These are phyloP conservation scores for Dinomys branickii DNA, from an alignment of 2,113 vertebrate species.

Conservation along the genomic window DNA sequence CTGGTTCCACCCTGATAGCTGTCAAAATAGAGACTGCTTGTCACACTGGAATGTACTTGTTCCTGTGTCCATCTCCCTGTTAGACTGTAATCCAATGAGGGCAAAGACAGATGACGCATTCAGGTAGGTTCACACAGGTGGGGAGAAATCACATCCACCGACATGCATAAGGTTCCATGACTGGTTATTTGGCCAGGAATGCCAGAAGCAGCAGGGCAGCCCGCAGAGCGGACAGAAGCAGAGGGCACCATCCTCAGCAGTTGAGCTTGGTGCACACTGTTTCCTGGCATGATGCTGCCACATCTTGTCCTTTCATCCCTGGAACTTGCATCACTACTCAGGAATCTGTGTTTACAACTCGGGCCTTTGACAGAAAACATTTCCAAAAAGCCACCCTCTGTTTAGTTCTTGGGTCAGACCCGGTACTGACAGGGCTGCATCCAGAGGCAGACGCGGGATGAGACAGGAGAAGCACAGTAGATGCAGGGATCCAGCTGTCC, in stretches of 20 bases:
- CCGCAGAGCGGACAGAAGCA: background rate
- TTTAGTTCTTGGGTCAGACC: slow-evolving; percentile 45
- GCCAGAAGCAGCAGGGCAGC: background rate
- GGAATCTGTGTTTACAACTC: background rate
- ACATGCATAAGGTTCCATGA: background rate
- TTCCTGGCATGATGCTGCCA: background rate
- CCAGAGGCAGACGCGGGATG: background rate
- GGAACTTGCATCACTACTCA: background rate
- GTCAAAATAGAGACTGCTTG: background rate
- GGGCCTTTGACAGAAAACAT: background rate
- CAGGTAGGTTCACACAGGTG: background rate
- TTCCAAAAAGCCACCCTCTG: background rate
- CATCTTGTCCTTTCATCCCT: background rate
- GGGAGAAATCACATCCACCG: background rate
- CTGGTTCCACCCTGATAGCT: background rate
- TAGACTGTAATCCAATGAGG: background rate
- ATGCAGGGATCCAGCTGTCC: background rate
- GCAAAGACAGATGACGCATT: background rate
- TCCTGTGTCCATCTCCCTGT: background rate
- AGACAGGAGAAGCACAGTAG: background rate
- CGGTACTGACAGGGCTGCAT: background rate
- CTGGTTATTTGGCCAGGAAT: background rate
- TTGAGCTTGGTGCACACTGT: background rate
- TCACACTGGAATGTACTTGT: background rate
- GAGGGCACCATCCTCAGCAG: background rate